Evolutionary conservation across 2,797 vertebrate genomes (phyloP).

Genomic region (Sebastes trivittatus): DNA sequence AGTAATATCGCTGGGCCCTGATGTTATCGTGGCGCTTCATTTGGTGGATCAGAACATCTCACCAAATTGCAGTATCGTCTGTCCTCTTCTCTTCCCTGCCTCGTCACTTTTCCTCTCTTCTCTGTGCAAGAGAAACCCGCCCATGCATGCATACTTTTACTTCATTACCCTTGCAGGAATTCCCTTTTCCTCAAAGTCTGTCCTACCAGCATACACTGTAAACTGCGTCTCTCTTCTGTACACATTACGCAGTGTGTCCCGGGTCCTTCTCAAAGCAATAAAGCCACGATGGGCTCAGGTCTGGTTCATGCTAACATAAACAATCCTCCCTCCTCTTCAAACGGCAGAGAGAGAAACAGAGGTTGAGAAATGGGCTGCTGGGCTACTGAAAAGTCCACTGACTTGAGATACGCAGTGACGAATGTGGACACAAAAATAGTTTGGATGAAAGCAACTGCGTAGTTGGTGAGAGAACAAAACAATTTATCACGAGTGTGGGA

Average conservation of each 20-base stretch:
- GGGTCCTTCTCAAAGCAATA: conserved; percentile 56
- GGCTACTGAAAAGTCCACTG: conserved; percentile 44
- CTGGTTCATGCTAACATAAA: conserved; percentile 68
- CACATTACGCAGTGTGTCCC: conserved; percentile 29
- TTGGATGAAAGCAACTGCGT: conserved; percentile 45
- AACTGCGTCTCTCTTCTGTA: conserved; percentile 33
- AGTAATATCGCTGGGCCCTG: conserved; percentile 48
- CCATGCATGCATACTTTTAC: neutral
- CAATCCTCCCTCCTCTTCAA: conserved; percentile 55
- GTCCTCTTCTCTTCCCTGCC: neutral
- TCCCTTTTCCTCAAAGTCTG: neutral
- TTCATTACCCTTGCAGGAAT: conserved; percentile 21
- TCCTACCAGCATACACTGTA: conserved; percentile 9
- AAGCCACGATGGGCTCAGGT: conserved; percentile 48
- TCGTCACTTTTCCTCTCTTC: neutral
- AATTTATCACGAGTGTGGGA: conserved; percentile 33
- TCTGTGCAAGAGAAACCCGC: neutral
- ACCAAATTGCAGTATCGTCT: conserved; percentile 30
- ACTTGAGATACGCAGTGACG: conserved; percentile 28
- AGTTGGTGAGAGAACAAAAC: conserved; percentile 17
- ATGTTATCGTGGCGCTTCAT: conserved; percentile 68
- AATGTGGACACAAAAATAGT: conserved; percentile 45
- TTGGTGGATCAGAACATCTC: conserved; percentile 48
- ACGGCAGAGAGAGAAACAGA: conserved; percentile 20
- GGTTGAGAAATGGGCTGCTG: conserved; percentile 47